Evolutionary conservation across 37 sponge, comb jelly and placozoan genomes (phyloP), one percentile per base, ranked within the genome.

Genomic region (Cladorhizidae sp.): DNA sequence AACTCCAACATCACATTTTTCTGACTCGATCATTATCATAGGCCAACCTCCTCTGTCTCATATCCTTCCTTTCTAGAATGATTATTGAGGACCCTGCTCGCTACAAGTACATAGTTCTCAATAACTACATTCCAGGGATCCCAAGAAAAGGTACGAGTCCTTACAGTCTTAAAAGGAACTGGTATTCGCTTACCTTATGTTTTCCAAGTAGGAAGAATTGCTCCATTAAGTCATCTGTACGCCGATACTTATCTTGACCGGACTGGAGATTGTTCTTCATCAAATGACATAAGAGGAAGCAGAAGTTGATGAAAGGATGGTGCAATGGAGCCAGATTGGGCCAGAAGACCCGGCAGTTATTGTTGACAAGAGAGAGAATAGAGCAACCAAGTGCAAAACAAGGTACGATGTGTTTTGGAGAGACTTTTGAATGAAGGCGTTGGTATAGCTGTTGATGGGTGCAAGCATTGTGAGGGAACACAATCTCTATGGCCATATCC

Each of bases 371-470:
- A 2, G 74, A 40, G 39, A 39, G 43, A 17, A 50, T n/a, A 79
- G 79, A 22, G 9, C 22, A 18, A 76, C 74, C 21, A 72, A 36
- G 22, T 35, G 15, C 23, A 11, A 29, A 14, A 57, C 71, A 57
- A 84, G 68, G 61, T 86, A 40, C 58, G 51, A 83, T n/a, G 45
- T 22, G 6, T 87, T 87, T 37, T 87, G 87, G 87, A 75, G 51
- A 14, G 59, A 88, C 55, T 72, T 70, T 39, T 89, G 32, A 77
- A 78, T 67, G 78, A 88, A 59, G 72, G 82, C 51, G 69, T 83
- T 28, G 84, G 70, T 32, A 33, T 32, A 33, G 87, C 81, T 35
- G 87, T 80, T 56, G 87, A 87, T 80, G 87, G 80, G 57, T 14
- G 87, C 0, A 39, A 81, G 20, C 87, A 80, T 67, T 54, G 77